Conservation (phyloP, 2,113 vertebrate species). For the Orycteropus afer region DNA sequence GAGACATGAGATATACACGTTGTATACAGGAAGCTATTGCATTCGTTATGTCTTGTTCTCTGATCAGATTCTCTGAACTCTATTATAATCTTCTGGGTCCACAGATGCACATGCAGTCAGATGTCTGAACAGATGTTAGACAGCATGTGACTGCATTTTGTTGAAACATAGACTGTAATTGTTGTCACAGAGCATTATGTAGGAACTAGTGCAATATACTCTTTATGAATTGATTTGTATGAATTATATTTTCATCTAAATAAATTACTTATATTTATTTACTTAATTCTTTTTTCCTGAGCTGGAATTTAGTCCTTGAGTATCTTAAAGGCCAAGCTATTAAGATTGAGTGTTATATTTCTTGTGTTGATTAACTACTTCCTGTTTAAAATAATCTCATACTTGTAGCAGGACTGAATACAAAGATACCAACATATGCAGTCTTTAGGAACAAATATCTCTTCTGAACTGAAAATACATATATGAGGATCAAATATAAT, state of each 20-base stretch:
- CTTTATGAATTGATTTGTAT: not conserved
- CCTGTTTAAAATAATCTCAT: slow-evolving; percentile 40
- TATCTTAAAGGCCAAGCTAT: not conserved
- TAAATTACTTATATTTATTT: not conserved
- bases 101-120: no score
- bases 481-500: slow-evolving; percentile 42
- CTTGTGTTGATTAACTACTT: slow-evolving; percentile 8
- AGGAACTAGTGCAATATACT: not conserved
- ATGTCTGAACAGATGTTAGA: no score
- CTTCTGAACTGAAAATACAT: slow-evolving; percentile 20
- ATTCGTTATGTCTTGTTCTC: no score
- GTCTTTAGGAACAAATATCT: not conserved
- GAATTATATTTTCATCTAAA: not conserved
- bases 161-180: not conserved
- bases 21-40: no score
- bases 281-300: not conserved
- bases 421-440: slow-evolving; percentile 20
- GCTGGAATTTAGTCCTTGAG: not conserved
- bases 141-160: not conserved
- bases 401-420: not conserved
- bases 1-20: no score
- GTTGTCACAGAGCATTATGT: not conserved
- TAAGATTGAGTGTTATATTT: not conserved
- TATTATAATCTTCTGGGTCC: no score
- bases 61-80: no score